These are phyloP conservation scores for Lepidurus couesii DNA, from an alignment of 1,140 invertebrate species.

Conservation along the genomic window DNA sequence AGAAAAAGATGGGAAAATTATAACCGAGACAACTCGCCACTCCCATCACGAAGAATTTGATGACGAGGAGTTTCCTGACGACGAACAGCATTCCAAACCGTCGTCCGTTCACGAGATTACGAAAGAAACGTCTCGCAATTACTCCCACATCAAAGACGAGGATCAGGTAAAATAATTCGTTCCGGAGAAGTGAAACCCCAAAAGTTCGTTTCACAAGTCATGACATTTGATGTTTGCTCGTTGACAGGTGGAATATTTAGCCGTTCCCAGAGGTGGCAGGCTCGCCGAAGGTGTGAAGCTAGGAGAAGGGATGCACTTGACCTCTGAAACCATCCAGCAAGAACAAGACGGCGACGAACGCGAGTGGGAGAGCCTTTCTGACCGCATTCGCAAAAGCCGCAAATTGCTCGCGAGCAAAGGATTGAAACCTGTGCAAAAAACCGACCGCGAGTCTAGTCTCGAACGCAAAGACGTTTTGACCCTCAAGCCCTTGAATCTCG, in stretches of 20 bases:
- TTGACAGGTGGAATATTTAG: constrained; percentile 42
- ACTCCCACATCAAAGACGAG: constrained; percentile 47
- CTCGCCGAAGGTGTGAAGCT: constrained; percentile 43
- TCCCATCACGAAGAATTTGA: constrained; percentile 68
- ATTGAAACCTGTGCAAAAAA: constrained; percentile 38
- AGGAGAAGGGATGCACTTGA: constrained; percentile 36
- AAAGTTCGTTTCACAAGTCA: background rate
- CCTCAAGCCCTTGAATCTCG: constrained; percentile 69
- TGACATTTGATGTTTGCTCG: constrained; percentile 24
- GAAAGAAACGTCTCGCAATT: constrained; percentile 53
- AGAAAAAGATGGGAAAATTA: constrained; percentile 69
- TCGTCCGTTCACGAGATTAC: constrained; percentile 46
- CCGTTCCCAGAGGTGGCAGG: constrained; percentile 41
- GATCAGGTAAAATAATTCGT: constrained; percentile 37
- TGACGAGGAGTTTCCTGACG: constrained; percentile 60
- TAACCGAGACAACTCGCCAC: constrained; percentile 61
- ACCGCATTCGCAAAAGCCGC: constrained; percentile 60
- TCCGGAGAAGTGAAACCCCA: background rate
- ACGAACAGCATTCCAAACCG: constrained; percentile 52
- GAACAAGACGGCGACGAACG: constrained; percentile 54
- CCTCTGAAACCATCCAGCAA: constrained; percentile 44
- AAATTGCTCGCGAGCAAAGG: constrained; percentile 44
- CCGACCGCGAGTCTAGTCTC: constrained; percentile 39
- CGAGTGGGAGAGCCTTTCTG: constrained; percentile 68
- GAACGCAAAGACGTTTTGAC: constrained; percentile 71